A percentile compares a stretch with the other conserved stretches of the same genome.
Conservation (phyloP, 2,888 invertebrate genomes). For the Eubasilissa splendida region DNA sequence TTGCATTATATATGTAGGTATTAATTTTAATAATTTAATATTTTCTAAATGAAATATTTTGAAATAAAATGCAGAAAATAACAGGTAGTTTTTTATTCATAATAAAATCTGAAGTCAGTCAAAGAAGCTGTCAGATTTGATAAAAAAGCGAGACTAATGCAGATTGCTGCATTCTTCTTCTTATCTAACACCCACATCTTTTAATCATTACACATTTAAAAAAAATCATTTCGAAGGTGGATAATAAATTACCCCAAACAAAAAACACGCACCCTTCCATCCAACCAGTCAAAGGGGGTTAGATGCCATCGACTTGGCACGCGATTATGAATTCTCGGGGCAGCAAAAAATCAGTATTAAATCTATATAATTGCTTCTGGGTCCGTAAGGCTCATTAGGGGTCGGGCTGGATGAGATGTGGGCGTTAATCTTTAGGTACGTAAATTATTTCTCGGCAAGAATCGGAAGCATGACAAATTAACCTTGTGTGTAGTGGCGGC, state of each 20-base stretch:
- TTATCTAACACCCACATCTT: background rate
- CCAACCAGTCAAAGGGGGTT: background rate
- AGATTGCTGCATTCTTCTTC: no score
- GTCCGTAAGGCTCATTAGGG: background rate
- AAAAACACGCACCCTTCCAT: background rate
- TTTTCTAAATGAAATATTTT: no score
- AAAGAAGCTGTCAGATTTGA: no score
- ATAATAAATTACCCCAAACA: slow-evolving; percentile 5
- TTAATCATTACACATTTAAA: slow-evolving; percentile 1
- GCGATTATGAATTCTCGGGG: background rate
- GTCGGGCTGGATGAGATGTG: slow-evolving; percentile 21
- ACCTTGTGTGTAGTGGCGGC: slow-evolving; percentile 18
- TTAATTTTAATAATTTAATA: no score
- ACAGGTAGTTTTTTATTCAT: no score
- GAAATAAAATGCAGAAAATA: no score
- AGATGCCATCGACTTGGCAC: slow-evolving; percentile 5
- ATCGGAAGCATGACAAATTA: slow-evolving; percentile 54
- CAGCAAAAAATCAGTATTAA: background rate
- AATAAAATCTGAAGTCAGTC: no score
- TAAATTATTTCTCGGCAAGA: slow-evolving; percentile 43
- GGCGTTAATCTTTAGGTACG: slow-evolving; percentile 40
- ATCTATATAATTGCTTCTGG: background rate
- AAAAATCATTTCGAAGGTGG: slow-evolving; percentile 16
- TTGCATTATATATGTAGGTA: no score
- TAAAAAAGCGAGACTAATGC: no score